Base-by-base conservation (phyloP, 2,113 vertebrate species). In the Tetrax tetrax region DNA sequence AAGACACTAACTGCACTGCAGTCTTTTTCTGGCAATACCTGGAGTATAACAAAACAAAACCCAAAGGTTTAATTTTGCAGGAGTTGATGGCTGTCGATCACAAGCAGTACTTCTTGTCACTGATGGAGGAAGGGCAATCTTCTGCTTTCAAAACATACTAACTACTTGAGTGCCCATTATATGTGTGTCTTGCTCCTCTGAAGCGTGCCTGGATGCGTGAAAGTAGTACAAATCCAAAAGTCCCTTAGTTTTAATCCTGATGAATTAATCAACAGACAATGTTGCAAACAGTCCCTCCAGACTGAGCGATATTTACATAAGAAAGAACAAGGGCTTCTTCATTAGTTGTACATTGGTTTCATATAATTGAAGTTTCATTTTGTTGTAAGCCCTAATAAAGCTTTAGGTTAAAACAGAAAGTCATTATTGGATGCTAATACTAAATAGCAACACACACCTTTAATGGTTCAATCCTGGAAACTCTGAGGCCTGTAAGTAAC, bases 211-310 rank as follows among this genome's bases (percentile, higher is more conserved):
- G 45, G 28, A n/a, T 91, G 60, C 24, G 11, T 63, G 54, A 90
- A 27, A 94, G 61, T 45, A 47, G 51, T 31, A 79, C 27, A 79
- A 75, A 94, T 65, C 45, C 38, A 68, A 31, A 74, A 86, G 71
- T 17, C 24, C 89, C 50, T 83, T 35, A 29, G 61, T 51, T 86
- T 86, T 78, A 89, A 75, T 65, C 38, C 56, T 70, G 56, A 83
- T 86, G 71, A 92, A 92, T 89, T 89, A 92, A 94, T 88, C 77
- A 92, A 33, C 85, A 95, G 85, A 79, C 50, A 78, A 59, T 47
- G 83, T 65, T 92, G 65, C 19, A 65, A 79, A 45, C 41, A 89
- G 24, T 95, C 92, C 56, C 89, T 79, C n/a, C 71, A 83, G 71
- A 65, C 51, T 51, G 56, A 76, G 18, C 81, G 74, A 66, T 91